Conservation (phyloP, 2,888 invertebrate species). For the Molanna angustata region DNA sequence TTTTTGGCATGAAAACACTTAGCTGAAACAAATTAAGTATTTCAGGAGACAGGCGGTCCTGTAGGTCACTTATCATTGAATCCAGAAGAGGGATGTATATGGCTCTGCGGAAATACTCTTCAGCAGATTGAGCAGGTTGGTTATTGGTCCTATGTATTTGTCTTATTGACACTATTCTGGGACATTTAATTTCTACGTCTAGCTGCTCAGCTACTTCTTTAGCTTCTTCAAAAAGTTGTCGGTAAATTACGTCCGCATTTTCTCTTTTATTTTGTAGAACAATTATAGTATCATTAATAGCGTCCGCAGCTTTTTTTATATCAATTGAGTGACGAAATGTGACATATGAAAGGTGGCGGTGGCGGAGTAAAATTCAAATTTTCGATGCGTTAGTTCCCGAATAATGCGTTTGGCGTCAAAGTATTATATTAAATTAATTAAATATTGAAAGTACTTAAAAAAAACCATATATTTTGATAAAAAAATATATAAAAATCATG, state of each 20-base stretch:
- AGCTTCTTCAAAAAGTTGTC: conserved; percentile 34
- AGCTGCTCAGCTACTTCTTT: conserved; percentile 34
- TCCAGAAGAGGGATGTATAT: conserved; percentile 37
- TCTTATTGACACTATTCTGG: conserved; percentile 33
- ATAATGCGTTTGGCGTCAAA: no score
- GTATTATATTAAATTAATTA: no score
- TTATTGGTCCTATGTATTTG: no score
- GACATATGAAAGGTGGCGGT: no score
- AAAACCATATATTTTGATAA: no score
- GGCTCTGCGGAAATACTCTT: conserved; percentile 34
- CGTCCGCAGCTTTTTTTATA: conserved; percentile 35
- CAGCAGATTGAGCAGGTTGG: conserved; percentile 31
- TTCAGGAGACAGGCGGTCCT: conserved; percentile 33
- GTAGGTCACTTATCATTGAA: conserved; percentile 33
- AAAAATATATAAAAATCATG: no score
- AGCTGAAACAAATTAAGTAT: conserved; percentile 34
- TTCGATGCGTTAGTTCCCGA: no score
- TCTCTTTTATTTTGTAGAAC: conserved; percentile 34
- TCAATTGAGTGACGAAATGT: conserved; percentile 35
- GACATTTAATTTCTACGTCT: conserved; percentile 34
- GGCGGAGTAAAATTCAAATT: no score
- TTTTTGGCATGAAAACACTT: conserved; percentile 33
- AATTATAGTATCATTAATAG: conserved; percentile 33
- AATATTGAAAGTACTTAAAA: no score
- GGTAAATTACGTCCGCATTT: conserved; percentile 33